Conservation (phyloP, 30 jellyfish, hydroid and myxozoan species). For the Aurelia coerulea region DNA sequence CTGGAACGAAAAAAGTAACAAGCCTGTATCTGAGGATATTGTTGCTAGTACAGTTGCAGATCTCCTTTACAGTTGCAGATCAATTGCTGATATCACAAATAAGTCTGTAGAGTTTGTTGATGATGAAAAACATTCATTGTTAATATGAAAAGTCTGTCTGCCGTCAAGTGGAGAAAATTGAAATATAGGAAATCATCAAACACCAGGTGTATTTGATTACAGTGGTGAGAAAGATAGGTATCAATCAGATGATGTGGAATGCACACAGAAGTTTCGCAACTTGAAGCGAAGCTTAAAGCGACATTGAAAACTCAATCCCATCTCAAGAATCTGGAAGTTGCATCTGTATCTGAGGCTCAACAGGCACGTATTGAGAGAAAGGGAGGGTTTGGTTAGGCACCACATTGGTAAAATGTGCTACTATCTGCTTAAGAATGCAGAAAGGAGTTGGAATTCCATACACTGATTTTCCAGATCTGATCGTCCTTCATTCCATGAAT, state of each 20-base stretch:
- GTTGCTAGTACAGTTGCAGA: too few relatives aligned
- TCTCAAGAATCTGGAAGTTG: background rate
- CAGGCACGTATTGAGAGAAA: background rate
- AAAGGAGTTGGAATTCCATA: background rate
- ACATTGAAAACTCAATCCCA: background rate
- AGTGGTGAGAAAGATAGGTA: background rate
- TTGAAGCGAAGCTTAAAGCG: background rate
- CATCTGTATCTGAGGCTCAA: background rate
- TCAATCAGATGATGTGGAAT: background rate
- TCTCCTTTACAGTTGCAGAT: too few relatives aligned
- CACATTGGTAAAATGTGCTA: conserved; percentile 1
- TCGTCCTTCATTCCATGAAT: background rate
- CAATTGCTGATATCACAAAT: too few relatives aligned
- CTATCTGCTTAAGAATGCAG: background rate
- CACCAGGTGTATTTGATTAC: background rate
- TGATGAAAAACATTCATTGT: too few relatives aligned
- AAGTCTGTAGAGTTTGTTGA: too few relatives aligned
- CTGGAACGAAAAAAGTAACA: too few relatives aligned
- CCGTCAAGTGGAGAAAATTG: too few relatives aligned
- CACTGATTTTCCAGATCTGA: conserved; percentile 8
- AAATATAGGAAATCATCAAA: too few relatives aligned
- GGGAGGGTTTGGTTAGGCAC: conserved; percentile 4
- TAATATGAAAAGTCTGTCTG: too few relatives aligned
- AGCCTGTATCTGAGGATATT: too few relatives aligned
- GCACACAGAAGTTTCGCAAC: background rate